Evolutionary conservation across 2,113 vertebrate genomes (phyloP).

Genomic region (Heptranchias perlo): DNA sequence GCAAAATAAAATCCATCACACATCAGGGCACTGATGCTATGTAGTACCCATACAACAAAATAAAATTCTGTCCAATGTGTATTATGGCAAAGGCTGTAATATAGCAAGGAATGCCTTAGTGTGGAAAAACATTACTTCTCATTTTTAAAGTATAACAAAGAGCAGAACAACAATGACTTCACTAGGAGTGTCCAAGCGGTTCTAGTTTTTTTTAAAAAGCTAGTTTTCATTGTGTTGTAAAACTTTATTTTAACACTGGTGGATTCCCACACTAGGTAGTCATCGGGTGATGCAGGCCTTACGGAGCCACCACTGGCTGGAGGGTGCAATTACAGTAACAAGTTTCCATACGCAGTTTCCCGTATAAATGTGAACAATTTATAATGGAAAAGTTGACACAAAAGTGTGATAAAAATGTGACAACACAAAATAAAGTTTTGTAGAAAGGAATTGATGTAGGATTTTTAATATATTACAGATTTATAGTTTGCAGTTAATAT

Average conservation of each 20-base stretch:
- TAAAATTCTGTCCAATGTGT: too few species aligned
- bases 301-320: neutral
- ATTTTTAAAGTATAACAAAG: neutral
- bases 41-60: too few species aligned
- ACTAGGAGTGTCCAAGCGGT: neutral
- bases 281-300: neutral
- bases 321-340: neutral
- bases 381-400: conserved; percentile 19
- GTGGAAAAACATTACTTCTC: neutral
- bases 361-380: neutral
- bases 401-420: neutral
- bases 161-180: neutral
- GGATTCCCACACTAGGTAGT: neutral
- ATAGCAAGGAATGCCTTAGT: neutral
- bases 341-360: neutral
- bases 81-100: too few species aligned
- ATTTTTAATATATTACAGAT: neutral
- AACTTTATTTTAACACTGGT: neutral
- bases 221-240: neutral
- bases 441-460: neutral
- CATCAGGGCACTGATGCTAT: too few species aligned
- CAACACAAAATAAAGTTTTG: neutral
- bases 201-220: neutral
- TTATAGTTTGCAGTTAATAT: neutral
- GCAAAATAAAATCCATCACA: too few species aligned